Conservation (phyloP, 1,140 invertebrate species). For the Drosophila nannoptera region DNA sequence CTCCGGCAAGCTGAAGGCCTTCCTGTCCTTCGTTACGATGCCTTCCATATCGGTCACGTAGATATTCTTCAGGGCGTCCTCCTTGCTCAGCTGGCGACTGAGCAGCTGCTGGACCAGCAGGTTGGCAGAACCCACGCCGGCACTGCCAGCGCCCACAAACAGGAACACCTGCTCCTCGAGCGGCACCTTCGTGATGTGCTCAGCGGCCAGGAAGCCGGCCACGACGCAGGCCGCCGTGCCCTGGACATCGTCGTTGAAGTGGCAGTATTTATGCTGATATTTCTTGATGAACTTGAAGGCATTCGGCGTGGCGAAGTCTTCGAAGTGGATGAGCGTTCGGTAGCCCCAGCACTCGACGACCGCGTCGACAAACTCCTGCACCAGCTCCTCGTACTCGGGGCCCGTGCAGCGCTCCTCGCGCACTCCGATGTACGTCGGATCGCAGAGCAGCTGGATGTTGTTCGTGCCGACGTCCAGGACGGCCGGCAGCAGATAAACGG, state of each 20-base stretch:
- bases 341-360: slow-evolving; percentile 90
- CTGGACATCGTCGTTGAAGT: slow-evolving; percentile 98
- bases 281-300: slow-evolving; percentile 93
- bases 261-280: slow-evolving; percentile 93
- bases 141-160: slow-evolving; percentile 97
- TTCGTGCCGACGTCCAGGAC: slow-evolving; percentile 96
- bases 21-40: slow-evolving; percentile 87
- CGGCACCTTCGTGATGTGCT: slow-evolving; percentile 88
- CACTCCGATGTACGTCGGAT: slow-evolving; percentile 97
- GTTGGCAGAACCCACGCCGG: slow-evolving; percentile 90
- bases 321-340: slow-evolving; percentile 93
- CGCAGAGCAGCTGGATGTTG: slow-evolving; percentile 88
- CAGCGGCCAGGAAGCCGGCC: slow-evolving; percentile 91
- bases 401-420: slow-evolving; percentile 91
- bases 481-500: slow-evolving; percentile 92
- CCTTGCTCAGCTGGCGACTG: slow-evolving; percentile 72
- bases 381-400: slow-evolving; percentile 92
- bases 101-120: slow-evolving; percentile 83
- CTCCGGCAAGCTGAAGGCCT: slow-evolving; percentile 84
- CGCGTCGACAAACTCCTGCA: slow-evolving; percentile 98
- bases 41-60: slow-evolving; percentile 85
- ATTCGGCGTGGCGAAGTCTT: slow-evolving; percentile 97
- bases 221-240: slow-evolving; percentile 95
- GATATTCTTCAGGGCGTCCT: slow-evolving; percentile 86
- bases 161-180: slow-evolving; percentile 91